Evolutionary conservation across 2,797 vertebrate genomes (phyloP), one percentile per base, ranked within the genome.

Genomic region (Sebastes taczanowskii): DNA sequence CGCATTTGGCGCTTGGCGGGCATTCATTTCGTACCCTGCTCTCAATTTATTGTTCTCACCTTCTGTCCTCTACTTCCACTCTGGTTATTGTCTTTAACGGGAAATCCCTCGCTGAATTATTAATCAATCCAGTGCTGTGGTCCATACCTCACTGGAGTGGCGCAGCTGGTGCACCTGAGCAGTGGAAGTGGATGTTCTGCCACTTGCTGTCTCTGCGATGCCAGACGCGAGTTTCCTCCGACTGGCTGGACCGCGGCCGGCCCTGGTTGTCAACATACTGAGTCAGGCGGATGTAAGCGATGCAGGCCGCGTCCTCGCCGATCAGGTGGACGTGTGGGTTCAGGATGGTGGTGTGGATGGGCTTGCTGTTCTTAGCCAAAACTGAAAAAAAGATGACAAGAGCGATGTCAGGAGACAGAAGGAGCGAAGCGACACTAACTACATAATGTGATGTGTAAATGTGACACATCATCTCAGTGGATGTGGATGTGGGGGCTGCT

Each of bases 101-200:
- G 49, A 52, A 52, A 0, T 52, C 49, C 49, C 9, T 52, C 20
- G 20, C 49, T 52, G 49, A 0, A n/a, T n/a, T 20, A 20, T 52
- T 52, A 20, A 52, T 52, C 20, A 52, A 52, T 52, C 20, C 23
- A 55, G n/a, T 5, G 30, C 30, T 7, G 42, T 4, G 0, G 16
- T 6, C 20, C 56, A 5, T 91, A 98, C 97, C 97, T 98, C 97
- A 99, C 96, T 99, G 98, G 86, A 98, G 97, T 0, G 97, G 98
- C 60, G 98, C 97, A 0, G 97, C 97, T 0, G 98, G 98, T 0
- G 98, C 98, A 4, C 98, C 98, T 52, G 98, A 99, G 95, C 98
- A 98, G 95, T 99, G 98, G 96, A 98, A 99, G 93, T 99, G 98
- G 90, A 99, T 97, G 61, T 99, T 99, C 94, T 98, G 98, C 98